Evolutionary conservation across 2,113 vertebrate species (phyloP).

Genomic region (Oncorhynchus masou): DNA sequence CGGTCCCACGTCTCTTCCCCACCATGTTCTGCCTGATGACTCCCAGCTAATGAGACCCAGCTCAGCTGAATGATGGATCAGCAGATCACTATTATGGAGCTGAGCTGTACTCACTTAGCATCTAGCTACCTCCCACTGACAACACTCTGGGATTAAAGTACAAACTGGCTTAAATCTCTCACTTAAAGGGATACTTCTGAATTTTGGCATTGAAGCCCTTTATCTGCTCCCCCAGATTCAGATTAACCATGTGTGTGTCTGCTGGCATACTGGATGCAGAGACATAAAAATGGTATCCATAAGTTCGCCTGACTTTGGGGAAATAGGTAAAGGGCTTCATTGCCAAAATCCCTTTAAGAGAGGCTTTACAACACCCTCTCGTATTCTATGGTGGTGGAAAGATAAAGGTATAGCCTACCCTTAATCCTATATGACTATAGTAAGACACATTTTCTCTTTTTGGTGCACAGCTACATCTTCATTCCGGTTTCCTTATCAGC

Average conservation of each 20-base stretch:
- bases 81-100: not conserved
- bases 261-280: no score
- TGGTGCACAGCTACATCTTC: not conserved
- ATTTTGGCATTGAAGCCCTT: no score
- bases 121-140: not conserved
- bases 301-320: no score
- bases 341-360: no score
- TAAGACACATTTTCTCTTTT: not conserved
- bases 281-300: no score
- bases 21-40: not conserved
- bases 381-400: not conserved
- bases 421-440: not conserved
- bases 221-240: no score
- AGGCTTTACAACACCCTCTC: not conserved
- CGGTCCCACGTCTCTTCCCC: not conserved
- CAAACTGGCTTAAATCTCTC: not conserved
- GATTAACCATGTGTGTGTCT: no score
- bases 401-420: not conserved
- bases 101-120: not conserved
- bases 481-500: no score
- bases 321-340: no score
- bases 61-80: slow-evolving; percentile 1
- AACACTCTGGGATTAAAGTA: not conserved
- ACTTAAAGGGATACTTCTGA: not conserved
- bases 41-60: not conserved